A percentile compares a stretch with the other conserved stretches of the same genome.
These are phyloP conservation scores for Eonycteris spelaea DNA, from an alignment of 2,113 vertebrate genomes.

Conservation along the genomic window DNA sequence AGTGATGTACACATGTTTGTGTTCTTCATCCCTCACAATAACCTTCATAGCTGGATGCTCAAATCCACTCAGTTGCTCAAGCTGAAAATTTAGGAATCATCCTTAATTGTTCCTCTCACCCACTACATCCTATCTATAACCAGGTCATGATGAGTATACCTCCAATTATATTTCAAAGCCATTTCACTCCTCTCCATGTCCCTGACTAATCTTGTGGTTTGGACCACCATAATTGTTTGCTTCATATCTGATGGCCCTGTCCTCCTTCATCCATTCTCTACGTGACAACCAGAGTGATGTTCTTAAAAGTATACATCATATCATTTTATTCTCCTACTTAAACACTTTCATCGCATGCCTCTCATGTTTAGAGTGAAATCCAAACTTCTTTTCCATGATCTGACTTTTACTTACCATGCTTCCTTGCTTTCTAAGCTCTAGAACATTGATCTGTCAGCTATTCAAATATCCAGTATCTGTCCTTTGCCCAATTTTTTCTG, in stretches of 20 bases:
- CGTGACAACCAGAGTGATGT: neutral
- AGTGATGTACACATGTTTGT: neutral
- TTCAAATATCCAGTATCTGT: neutral
- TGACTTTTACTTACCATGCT: neutral
- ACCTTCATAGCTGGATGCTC: neutral
- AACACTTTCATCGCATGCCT: neutral
- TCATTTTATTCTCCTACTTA: neutral
- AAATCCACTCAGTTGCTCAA: neutral
- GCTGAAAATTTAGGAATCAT: neutral
- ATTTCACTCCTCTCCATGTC: neutral
- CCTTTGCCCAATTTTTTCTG: neutral
- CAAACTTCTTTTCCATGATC: neutral
- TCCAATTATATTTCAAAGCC: neutral
- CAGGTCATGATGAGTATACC: neutral
- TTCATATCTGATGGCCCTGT: neutral
- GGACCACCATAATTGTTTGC: neutral
- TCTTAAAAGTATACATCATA: neutral
- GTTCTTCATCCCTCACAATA: neutral
- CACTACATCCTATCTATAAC: neutral
- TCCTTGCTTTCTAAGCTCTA: neutral
- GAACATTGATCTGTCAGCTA: neutral
- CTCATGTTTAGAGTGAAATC: neutral
- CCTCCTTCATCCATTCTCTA: neutral
- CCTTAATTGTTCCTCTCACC: neutral
- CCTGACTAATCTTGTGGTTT: neutral